Conservation (phyloP, 2,797 vertebrate genomes). For the Lepus townsendii region DNA sequence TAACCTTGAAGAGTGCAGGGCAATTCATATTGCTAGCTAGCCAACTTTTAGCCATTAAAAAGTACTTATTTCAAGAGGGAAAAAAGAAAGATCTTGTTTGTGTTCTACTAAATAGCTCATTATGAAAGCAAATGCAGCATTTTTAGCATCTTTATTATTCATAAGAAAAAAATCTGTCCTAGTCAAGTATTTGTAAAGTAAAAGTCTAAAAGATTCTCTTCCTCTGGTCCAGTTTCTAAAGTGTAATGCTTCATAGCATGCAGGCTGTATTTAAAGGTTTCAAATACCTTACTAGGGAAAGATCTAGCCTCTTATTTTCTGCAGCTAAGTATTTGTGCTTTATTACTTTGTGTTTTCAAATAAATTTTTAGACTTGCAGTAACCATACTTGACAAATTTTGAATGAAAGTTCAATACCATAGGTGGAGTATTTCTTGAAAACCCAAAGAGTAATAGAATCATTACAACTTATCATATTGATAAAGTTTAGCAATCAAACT, state of each 20-base stretch:
- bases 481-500: slow-evolving; percentile 79
- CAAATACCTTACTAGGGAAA: neutral
- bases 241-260: neutral
- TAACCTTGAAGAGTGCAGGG: slow-evolving; percentile 47
- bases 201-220: neutral
- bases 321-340: neutral
- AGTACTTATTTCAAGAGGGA: slow-evolving; percentile 46
- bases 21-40: slow-evolving; percentile 57
- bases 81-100: slow-evolving; percentile 30
- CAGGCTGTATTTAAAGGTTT: neutral
- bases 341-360: slow-evolving; percentile 48
- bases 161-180: slow-evolving; percentile 38
- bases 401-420: slow-evolving; percentile 18
- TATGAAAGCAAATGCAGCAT: slow-evolving; percentile 66
- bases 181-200: slow-evolving; percentile 46
- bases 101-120: slow-evolving; percentile 65
- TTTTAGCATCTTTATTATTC: slow-evolving; percentile 38
- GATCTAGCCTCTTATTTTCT: neutral
- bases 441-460: slow-evolving; percentile 49
- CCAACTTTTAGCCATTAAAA: slow-evolving; percentile 65
- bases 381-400: neutral
- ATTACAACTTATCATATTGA: slow-evolving; percentile 74
- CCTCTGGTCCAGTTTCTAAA: neutral
- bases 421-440: neutral
- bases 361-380: neutral